Percentiles rank a stretch among this genome's conserved stretches.
Evolutionary conservation across 2,797 vertebrate species (phyloP).

Genomic region (Pseudochaenichthys georgianus): DNA sequence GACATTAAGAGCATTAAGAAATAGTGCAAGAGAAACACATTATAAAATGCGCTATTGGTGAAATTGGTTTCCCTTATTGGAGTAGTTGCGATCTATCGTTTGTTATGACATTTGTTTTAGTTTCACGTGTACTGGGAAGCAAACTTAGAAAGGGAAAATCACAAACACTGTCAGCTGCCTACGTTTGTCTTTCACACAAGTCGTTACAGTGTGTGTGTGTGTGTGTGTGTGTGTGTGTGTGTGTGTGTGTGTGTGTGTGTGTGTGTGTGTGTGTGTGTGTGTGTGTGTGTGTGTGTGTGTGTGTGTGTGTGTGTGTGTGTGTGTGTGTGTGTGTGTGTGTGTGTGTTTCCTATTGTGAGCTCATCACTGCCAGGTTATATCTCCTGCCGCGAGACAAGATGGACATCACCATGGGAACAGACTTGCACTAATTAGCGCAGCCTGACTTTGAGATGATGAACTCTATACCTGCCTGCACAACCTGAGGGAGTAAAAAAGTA

Average conservation of each 20-base stretch:
- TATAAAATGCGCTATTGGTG: not conserved
- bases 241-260: not conserved
- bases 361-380: slow-evolving; percentile 18
- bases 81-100: not conserved
- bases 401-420: slow-evolving; percentile 60
- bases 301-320: not conserved
- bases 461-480: slow-evolving; percentile 50
- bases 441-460: slow-evolving; percentile 69
- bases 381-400: slow-evolving; percentile 66
- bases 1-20: no score
- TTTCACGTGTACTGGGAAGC: not conserved
- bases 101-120: not conserved
- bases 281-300: no score
- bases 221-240: not conserved
- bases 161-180: not conserved
- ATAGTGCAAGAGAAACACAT: no score
- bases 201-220: not conserved
- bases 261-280: no score
- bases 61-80: not conserved
- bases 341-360: slow-evolving; percentile 7
- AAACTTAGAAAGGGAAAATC: not conserved
- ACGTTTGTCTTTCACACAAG: slow-evolving; percentile 7
- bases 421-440: slow-evolving; percentile 67
- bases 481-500: slow-evolving; percentile 32
- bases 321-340: not conserved